Evolutionary conservation across 1,140 invertebrate genomes (phyloP), one percentile per base, ranked within the genome.

Genomic region (Aleiodes sp.): DNA sequence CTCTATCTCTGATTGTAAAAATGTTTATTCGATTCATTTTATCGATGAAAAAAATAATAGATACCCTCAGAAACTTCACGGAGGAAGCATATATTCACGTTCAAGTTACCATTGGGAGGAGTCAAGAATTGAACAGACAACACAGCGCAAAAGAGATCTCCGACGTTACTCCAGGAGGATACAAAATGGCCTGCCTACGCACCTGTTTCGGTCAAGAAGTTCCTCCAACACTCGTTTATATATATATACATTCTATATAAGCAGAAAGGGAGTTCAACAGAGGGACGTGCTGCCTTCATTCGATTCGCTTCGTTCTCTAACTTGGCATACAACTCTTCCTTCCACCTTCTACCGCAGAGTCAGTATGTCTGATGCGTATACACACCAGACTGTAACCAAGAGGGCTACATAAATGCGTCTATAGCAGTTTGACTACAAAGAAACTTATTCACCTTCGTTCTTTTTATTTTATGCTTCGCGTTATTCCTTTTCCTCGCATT

Each of bases 161-260:
- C 4, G 10, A 35, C 31, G 31, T 10, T 8, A 46, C 16, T 19
- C 41, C 16, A 16, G n/a, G 56, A 56, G 7, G 46, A 59, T 59
- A 59, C 56, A 59, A 59, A 59, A 59, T 59, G 56, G 56, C 56
- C 28, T 59, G 56, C 56, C 46, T 59, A 59, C 56, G n/a, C 56
- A 59, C 56, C 56, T 59, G 56, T 26, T 59, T 16, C 56, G 29
- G 28, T 29, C 46, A 52, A 52, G n/a, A n/a, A n/a, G 19, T 52
- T 52, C 1, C 46, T n/a, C n/a, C n/a, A n/a, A 52, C 46, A 59
- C 26, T 29, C 10, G 56, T 1, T 12, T 29, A n/a, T 59, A 59
- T 59, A 26, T 59, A 59, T 59, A 56, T 33, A 56, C 6, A 16
- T 9, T 59, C 56, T 26, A 59, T 29, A 4, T 31, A 59, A 24